Conservation (phyloP, 2,113 vertebrate genomes). For the Daubentonia madagascariensis region DNA sequence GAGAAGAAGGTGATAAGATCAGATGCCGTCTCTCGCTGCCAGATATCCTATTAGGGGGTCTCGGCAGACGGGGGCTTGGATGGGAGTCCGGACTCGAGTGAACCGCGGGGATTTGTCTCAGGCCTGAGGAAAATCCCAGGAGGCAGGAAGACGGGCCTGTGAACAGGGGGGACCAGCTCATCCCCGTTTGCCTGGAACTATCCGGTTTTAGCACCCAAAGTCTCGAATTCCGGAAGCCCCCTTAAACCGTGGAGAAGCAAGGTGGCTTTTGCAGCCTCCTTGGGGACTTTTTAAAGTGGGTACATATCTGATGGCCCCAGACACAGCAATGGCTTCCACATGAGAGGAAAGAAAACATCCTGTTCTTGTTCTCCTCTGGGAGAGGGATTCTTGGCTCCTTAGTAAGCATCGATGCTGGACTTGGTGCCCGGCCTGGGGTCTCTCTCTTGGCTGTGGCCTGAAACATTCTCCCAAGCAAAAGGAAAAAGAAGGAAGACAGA, state of each 20-base stretch:
- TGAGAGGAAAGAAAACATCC: slow-evolving; percentile 69
- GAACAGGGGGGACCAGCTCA: not conserved
- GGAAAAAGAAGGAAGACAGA: slow-evolving; percentile 63
- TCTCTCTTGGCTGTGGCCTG: slow-evolving; percentile 82
- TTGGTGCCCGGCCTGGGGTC: slow-evolving; percentile 79
- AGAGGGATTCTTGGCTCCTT: slow-evolving; percentile 83
- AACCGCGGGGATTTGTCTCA: slow-evolving; percentile 64
- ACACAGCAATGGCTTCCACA: slow-evolving; percentile 82
- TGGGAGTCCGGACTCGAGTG: slow-evolving; percentile 60
- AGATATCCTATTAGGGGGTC: slow-evolving; percentile 74
- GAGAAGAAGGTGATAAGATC: slow-evolving; percentile 88
- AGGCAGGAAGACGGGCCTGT: slow-evolving; percentile 72
- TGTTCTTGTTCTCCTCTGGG: slow-evolving; percentile 61
- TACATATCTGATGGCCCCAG: slow-evolving; percentile 80
- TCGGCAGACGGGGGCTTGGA: slow-evolving; percentile 68
- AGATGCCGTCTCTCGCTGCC: slow-evolving; percentile 85
- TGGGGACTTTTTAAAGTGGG: slow-evolving; percentile 82
- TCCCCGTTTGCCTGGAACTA: not conserved
- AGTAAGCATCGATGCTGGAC: slow-evolving; percentile 80
- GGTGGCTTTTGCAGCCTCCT: slow-evolving; percentile 28
- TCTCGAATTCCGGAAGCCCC: accelerated
- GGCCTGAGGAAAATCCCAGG: slow-evolving; percentile 40
- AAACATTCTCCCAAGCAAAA: slow-evolving; percentile 81
- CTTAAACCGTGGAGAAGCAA: not conserved
- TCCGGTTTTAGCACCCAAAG: not conserved